Evolutionary conservation across 2,888 invertebrate genomes (phyloP).

Genomic region (Harmothoe impar): DNA sequence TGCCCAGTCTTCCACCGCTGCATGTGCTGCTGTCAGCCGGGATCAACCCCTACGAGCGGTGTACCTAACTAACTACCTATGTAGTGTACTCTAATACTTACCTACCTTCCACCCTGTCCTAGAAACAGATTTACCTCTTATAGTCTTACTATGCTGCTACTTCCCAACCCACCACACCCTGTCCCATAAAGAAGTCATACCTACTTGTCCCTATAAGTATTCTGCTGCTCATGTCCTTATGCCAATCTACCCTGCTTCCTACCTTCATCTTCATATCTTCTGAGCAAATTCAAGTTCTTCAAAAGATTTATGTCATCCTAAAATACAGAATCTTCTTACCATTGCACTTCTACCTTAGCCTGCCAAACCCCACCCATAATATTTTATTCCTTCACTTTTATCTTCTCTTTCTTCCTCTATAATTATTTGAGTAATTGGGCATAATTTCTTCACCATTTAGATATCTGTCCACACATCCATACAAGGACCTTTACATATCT

Average conservation of each 20-base stretch:
- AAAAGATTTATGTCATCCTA: too few relatives aligned
- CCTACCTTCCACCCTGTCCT: neutral
- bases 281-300: too few relatives aligned
- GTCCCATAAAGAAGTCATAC: neutral
- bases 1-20: slow-evolving; percentile 24
- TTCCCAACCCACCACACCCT: neutral
- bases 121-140: neutral
- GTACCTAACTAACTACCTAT: slow-evolving; percentile 16
- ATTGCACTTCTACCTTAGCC: neutral
- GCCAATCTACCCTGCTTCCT: neutral
- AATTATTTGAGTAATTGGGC: too few relatives aligned
- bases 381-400: neutral
- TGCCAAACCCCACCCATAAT: neutral
- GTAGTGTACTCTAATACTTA: neutral
- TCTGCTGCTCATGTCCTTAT: too few relatives aligned
- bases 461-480: too few relatives aligned
- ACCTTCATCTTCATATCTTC: neutral
- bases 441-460: too few relatives aligned
- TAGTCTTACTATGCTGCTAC: neutral
- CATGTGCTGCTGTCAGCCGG: slow-evolving; percentile 37
- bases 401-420: too few relatives aligned
- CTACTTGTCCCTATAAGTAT: neutral
- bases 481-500: too few relatives aligned
- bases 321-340: neutral
- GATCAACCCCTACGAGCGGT: slow-evolving; percentile 37